Conservation (phyloP, 2,797 vertebrate species). For the Mormyrops attenuatus region DNA sequence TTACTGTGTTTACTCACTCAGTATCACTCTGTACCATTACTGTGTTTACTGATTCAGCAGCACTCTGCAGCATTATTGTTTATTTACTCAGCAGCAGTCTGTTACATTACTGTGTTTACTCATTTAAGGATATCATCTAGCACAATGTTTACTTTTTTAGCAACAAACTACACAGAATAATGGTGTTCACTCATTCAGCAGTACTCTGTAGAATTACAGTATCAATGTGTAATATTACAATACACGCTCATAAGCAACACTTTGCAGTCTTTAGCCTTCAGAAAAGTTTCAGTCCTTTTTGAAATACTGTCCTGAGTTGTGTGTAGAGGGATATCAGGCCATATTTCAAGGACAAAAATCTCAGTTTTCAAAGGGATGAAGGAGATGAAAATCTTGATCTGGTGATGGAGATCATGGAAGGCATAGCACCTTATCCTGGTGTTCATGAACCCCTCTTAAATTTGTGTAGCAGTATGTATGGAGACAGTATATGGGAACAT, state of each 20-base stretch:
- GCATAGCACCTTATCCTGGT: background rate
- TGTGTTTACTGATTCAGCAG: background rate
- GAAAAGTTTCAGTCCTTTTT: background rate
- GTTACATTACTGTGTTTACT: background rate
- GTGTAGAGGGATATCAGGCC: background rate
- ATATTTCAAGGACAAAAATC: background rate
- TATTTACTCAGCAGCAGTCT: background rate
- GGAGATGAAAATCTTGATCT: background rate
- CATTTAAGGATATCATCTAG: background rate
- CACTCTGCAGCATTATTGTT: background rate
- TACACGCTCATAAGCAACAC: background rate
- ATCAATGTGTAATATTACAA: background rate
- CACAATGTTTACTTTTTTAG: background rate
- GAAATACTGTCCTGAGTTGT: background rate
- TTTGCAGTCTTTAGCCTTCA: background rate
- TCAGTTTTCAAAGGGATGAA: background rate
- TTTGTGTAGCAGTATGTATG: background rate
- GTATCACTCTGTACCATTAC: too few species aligned
- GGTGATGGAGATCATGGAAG: background rate
- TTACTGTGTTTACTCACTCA: background rate
- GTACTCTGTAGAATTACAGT: background rate
- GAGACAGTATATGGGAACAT: background rate
- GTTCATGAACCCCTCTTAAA: background rate
- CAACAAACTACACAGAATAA: background rate
- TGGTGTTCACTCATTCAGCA: background rate